Evolutionary conservation across 2,797 vertebrate genomes (phyloP), one percentile per base, ranked within the genome.

Genomic region (Onychomys arenicola): DNA sequence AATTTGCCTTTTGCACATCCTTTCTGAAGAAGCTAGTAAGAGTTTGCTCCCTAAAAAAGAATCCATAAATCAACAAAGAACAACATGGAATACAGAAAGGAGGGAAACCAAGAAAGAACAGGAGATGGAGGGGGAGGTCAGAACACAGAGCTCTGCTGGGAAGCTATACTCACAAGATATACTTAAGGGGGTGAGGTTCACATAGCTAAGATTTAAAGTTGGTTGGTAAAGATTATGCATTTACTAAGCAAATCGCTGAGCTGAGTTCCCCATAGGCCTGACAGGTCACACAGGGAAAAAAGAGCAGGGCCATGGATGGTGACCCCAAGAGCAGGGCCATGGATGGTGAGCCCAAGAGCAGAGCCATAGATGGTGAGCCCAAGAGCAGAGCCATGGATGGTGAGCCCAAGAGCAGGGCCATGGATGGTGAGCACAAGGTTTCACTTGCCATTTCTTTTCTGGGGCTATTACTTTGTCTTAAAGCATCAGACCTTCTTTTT

Each of bases 241-340:
- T 69, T 29, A 57, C n/a, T 69, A 57, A 40, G 6, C 49, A 52
- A 69, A 57, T 17, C 52, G 83, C 63, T 52, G 34, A 65, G 21
- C 3, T 17, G 61, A 40, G 76, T 59, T 49, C 67, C 1, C 6
- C 6, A 7, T 7, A 40, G 73, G 34, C 37, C 83, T 55, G 14
- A 55, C 17, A 82, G 0, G 3, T 1, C 0, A 14, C 6, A 49
- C 0, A 12, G 16, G 61, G 34, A n/a, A 65, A 29, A 29, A 9
- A 0, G 16, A 25, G 4, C 16, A 46, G 63, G 82, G 1, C 7
- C 13, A 2, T 9, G 21, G 76, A 67, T 21, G 27, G 32, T 14
- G 2, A 52, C 49, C 46, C 5, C 46, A 8, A 0, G 16, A 25
- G 3, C 16, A 55, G 63, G 82, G 1, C 7, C 13, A 2, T 9